Base-by-base conservation (phyloP, 2,797 vertebrate genomes). In the Microcaecilia unicolor region DNA sequence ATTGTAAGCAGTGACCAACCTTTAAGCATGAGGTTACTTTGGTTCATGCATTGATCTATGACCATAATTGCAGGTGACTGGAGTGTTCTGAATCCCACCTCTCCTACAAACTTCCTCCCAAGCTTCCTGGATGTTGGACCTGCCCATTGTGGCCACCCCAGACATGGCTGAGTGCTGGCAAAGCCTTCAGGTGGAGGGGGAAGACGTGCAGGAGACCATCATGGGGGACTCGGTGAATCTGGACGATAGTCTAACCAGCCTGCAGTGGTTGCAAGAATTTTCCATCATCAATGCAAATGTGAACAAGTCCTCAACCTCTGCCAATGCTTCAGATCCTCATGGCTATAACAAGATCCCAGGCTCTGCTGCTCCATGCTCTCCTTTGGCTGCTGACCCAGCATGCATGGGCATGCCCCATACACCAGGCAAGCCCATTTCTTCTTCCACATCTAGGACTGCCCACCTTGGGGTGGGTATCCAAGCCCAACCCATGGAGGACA, bases 231-330 rank as follows among this genome's bases (percentile, higher is more conserved):
- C 73, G 0, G 44, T 81, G 11, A 72, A 50, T 52, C 72, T 92
- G 77, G 94, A 97, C 3, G 94, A 98, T 85, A 98, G 93, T 66
- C 78, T 97, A 58, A 95, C 93, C 56, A 98, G 90, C 67, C 89
- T 98, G 33, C 90, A 92, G 70, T 98, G 95, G 95, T 86, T 98
- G 38, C 88, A 91, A 70, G 92, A 95, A 48, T 98, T 96, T 75
- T 93, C 92, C 22, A 93, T 97, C 35, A 69, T 85, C 39, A 83
- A 78, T 3, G 59, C 88, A 40, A 81, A 73, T 40, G 80, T 76
- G 29, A 26, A 38, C 10, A 64, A 61, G n/a, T 68, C 77, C 3
- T 20, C 65, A 14, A 58, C 55, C 23, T 72, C 58, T 22, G 78
- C 69, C 17, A 79, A 67, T 2, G 79, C 78, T 36, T 61, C 66